These are phyloP conservation scores for Caenorhabditis uteleia DNA, from an alignment of 2,888 invertebrate genomes.

Conservation along the genomic window DNA sequence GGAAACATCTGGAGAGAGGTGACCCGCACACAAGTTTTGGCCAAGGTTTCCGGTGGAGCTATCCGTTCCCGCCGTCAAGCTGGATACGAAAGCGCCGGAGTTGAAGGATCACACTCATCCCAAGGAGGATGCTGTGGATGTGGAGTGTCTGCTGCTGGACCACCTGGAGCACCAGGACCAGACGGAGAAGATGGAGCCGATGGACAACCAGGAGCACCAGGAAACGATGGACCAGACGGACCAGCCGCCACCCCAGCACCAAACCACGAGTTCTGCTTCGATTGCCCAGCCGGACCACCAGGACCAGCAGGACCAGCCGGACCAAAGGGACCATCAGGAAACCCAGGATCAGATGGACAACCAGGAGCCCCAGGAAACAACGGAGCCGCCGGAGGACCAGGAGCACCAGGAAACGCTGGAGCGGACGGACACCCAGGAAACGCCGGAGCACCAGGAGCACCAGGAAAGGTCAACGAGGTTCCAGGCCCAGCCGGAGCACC, in stretches of 20 bases:
- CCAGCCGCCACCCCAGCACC: slow-evolving; percentile 54
- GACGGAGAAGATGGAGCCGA: slow-evolving; percentile 54
- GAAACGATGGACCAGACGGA: slow-evolving; percentile 57
- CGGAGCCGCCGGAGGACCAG: slow-evolving; percentile 50
- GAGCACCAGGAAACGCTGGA: slow-evolving; percentile 57
- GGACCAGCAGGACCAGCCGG: slow-evolving; percentile 54
- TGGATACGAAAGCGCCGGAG: slow-evolving; percentile 50
- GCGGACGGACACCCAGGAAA: slow-evolving; percentile 54
- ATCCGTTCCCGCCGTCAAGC: slow-evolving; percentile 55
- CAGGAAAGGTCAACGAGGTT: slow-evolving; percentile 54
- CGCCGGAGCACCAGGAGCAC: slow-evolving; percentile 54
- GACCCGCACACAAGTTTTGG: slow-evolving; percentile 55
- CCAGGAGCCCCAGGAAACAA: slow-evolving; percentile 53
- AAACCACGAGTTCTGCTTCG: slow-evolving; percentile 52
- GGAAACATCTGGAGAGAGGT: slow-evolving; percentile 60
- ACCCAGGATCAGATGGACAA: slow-evolving; percentile 50
- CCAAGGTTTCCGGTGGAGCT: slow-evolving; percentile 53
- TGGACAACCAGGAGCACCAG: slow-evolving; percentile 47
- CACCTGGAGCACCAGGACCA: slow-evolving; percentile 53
- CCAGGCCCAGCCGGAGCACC: slow-evolving; percentile 54
- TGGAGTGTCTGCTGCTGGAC: slow-evolving; percentile 48
- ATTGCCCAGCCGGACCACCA: slow-evolving; percentile 52
- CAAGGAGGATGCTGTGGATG: slow-evolving; percentile 57
- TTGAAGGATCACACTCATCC: slow-evolving; percentile 36
- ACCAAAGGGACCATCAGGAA: slow-evolving; percentile 58